Base-by-base conservation (phyloP, 2,888 invertebrate species). In the Hanleya hanleyi region DNA sequence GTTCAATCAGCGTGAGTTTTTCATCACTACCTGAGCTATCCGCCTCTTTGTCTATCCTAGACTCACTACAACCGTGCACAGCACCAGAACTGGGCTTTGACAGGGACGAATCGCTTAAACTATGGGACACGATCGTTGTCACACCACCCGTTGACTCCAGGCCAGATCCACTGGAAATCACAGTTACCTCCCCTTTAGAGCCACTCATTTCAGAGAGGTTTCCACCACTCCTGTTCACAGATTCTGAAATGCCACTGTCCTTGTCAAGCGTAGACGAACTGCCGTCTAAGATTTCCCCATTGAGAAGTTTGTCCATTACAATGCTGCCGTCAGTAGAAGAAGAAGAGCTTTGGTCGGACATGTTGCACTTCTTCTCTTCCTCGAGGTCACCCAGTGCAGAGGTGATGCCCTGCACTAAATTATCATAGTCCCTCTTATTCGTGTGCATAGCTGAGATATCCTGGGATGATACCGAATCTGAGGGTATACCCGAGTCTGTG, bases 1-100 rank as follows among this genome's bases (percentile, higher is more conserved):
- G 80, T 72, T 88, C 86, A 67, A 85, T 81, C 38, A 86, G 83
- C 38, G 86, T 87, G 69, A 85, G 72, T 69, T 78, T 81, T 50
- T 80, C 77, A 7, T 78, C 78, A n/a, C 32, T 65, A 38, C 15
- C 47, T n/a, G 67, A 41, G 32, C 47, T 67, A 47, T 41, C 47
- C 35, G 12, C 37, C 5, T 3, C 18, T 26, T 36, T n/a, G 9
- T 7, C 38, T 29, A 47, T 26, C 32, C 41, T 35, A n/a, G 64
- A 64, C 12, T 37, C 64, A 32, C 3, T 57, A 15, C 15, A 32
- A 57, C 1, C 3, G 1, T 3, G 3, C 1, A 57, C 26, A 36
- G 35, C n/a, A 3, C 4, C 9, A 37, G 64, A 32, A n/a, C n/a
- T n/a, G n/a, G n/a, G n/a, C 4, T 35, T 12, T 35, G 64, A 18